phyloP scores from a whole-genome alignment of 2,888 invertebrate species.

The Tetragnatha montana region DNA sequence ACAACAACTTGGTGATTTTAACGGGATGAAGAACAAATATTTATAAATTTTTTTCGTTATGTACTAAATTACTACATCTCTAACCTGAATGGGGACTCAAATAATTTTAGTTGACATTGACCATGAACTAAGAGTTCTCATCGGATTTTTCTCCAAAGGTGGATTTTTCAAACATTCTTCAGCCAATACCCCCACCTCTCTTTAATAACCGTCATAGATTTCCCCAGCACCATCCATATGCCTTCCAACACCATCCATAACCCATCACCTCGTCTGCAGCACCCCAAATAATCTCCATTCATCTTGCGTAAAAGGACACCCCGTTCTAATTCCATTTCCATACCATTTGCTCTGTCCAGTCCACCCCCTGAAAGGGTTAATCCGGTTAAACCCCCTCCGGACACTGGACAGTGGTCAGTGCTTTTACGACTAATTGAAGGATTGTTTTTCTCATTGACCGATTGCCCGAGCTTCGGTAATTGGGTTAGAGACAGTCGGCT shows the following conservation, averaged over 20 bases:
- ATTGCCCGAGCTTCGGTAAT: slow-evolving; percentile 63
- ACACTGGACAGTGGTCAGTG: slow-evolving; percentile 68
- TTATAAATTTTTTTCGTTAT: too few species aligned
- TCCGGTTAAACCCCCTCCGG: slow-evolving; percentile 48
- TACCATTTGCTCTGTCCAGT: slow-evolving; percentile 52
- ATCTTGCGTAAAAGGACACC: slow-evolving; percentile 39
- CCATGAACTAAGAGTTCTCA: too few species aligned
- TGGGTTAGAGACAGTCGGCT: slow-evolving; percentile 48
- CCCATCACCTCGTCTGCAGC: too few species aligned
- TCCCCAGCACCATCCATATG: slow-evolving; percentile 9
- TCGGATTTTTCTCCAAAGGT: too few species aligned
- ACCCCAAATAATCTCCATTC: slow-evolving; percentile 29
- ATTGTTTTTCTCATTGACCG: slow-evolving; percentile 70
- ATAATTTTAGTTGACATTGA: too few species aligned
- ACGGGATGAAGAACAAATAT: too few species aligned
- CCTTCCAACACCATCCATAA: slow-evolving; percentile 1
- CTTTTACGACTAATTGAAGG: slow-evolving; percentile 70
- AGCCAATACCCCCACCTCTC: too few species aligned
- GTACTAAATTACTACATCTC: too few species aligned
- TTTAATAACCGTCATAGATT: neutral
- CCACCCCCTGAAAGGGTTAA: slow-evolving; percentile 58
- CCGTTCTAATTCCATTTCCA: slow-evolving; percentile 62
- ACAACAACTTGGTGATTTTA: too few species aligned
- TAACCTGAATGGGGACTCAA: too few species aligned
- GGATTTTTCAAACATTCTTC: too few species aligned